Evolutionary conservation across 1,140 invertebrate species (phyloP), one percentile per base, ranked within the genome.

Genomic region (Leptinotarsa lineolata): DNA sequence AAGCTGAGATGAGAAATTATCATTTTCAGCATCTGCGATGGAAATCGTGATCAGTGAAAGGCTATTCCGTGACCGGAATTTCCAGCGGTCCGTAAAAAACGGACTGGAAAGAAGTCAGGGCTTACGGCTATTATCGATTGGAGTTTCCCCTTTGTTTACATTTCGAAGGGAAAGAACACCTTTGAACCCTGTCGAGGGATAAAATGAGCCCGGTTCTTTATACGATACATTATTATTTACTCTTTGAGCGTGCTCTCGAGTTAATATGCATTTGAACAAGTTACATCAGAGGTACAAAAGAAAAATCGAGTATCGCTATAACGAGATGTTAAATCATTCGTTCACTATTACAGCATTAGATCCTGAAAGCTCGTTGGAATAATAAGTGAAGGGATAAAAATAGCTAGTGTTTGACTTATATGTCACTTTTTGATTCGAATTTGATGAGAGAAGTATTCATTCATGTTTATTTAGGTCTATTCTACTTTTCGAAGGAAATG

Each of bases 211-310:
- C 48, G 48, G 12, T 54, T 54, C 48, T 54, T 54, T 54, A 54
- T 54, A 54, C 48, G 13, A 54, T 15, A 54, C 48, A 54, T 54
- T 18, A 54, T 54, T 54, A 54, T 54, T 54, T 54, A 54, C 48
- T 54, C 48, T 54, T 15, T 18, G 48, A 54, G n/a, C 16, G 2
- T 54, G n/a, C n/a, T 54, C 16, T n/a, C 48, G 48, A 54, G 48
- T 54, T 54, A 54, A 54, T 54, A 54, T 54, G n/a, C 48, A 54
- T 54, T 54, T 15, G 48, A 54, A n/a, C n/a, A 54, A 54, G 48
- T 54, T 54, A 54, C 48, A 13, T 54, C 48, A 54, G 48, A 16
- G 15, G 15, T 16, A 54, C 48, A 54, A 54, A 54, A 18, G 16
- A 54, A 54, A 13, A 54, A 16, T 54, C 3, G 48, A n/a, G 11